Evolutionary conservation across 2,113 vertebrate genomes (phyloP).

Genomic region (Diadophis punctatus): DNA sequence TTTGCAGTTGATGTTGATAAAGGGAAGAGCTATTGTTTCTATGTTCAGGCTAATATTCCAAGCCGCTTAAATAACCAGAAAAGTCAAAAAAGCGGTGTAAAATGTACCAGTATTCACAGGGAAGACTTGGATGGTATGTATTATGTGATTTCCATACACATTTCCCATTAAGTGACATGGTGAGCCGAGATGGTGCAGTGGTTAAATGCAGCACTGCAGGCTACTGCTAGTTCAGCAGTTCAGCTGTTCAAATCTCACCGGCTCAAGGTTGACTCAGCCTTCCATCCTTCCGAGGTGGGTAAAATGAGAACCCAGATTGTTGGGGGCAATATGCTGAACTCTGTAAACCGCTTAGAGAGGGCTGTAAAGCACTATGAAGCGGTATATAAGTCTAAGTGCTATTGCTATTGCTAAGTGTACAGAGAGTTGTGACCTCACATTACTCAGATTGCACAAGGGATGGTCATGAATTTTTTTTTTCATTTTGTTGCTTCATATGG

Average conservation of each 20-base stretch:
- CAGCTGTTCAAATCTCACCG: too few relatives aligned
- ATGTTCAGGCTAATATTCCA: constrained; percentile 70
- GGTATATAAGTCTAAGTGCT: too few relatives aligned
- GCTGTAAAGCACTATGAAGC: too few relatives aligned
- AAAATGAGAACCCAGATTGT: too few relatives aligned
- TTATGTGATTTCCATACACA: rapidly evolving
- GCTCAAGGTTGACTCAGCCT: too few relatives aligned
- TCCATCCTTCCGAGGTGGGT: too few relatives aligned
- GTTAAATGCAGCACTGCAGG: too few relatives aligned
- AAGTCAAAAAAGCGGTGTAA: constrained; percentile 68
- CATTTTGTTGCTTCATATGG: background rate
- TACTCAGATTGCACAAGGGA: background rate
- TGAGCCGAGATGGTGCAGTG: too few relatives aligned
- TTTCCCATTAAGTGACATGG: background rate
- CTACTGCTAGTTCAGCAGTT: too few relatives aligned
- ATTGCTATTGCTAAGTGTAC: too few relatives aligned
- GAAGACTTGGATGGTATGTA: constrained; percentile 51
- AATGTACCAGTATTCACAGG: constrained; percentile 62
- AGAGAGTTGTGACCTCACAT: background rate
- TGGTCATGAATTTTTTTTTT: background rate
- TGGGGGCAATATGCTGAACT: too few relatives aligned
- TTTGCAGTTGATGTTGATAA: constrained; percentile 74
- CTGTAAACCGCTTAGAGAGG: too few relatives aligned
- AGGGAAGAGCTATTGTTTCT: constrained; percentile 83
- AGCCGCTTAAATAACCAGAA: constrained; percentile 67